A percentile compares a stretch with the other conserved stretches of the same genome.
Conservation (phyloP, 2,797 vertebrate species). For the Myioborus miniatus region DNA sequence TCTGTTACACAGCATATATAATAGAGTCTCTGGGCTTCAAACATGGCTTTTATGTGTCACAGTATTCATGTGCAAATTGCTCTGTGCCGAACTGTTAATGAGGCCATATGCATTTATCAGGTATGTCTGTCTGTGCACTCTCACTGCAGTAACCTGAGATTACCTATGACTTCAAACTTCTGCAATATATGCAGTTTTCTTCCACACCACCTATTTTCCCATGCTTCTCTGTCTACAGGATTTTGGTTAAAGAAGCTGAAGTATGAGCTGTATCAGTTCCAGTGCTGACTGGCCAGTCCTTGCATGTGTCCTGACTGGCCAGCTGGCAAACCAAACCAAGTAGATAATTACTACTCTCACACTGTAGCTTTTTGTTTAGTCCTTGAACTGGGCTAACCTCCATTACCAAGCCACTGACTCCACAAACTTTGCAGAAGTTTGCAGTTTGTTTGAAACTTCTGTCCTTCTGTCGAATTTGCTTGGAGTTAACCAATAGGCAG, state of each 20-base stretch:
- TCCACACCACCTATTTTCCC: not conserved
- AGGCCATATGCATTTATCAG: not conserved
- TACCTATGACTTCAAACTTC: not conserved
- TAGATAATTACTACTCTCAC: not conserved
- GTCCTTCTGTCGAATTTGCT: not conserved
- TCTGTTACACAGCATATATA: not conserved
- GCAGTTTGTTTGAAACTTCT: not conserved
- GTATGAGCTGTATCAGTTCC: not conserved
- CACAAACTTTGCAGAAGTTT: not conserved
- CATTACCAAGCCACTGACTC: not conserved
- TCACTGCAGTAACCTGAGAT: not conserved
- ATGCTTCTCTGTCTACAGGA: not conserved
- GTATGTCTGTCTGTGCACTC: not conserved
- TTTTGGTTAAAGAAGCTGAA: slow-evolving; percentile 9
- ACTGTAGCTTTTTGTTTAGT: not conserved
- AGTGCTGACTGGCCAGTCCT: not conserved
- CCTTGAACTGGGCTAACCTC: not conserved
- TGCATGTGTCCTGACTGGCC: not conserved
- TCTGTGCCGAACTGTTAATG: not conserved
- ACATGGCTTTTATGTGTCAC: not conserved
- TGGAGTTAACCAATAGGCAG: not conserved
- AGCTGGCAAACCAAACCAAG: not conserved
- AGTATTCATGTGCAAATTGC: not conserved
- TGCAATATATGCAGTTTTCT: not conserved
- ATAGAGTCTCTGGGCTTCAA: not conserved